Evolutionary conservation across 2,113 vertebrate species (phyloP).

Genomic region (Galeopterus variegatus): DNA sequence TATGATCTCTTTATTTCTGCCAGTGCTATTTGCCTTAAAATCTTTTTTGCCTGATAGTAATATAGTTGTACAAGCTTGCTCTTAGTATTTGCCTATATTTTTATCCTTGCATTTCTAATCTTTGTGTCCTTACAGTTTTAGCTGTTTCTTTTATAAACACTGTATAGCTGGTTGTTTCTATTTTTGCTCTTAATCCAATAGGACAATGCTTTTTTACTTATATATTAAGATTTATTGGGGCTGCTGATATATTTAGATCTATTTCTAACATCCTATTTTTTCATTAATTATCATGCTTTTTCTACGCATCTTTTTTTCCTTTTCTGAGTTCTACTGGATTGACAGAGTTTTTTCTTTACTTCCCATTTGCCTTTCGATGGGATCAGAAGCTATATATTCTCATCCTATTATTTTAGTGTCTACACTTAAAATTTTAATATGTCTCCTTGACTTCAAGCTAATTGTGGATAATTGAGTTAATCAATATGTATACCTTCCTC

Average conservation of each 20-base stretch:
- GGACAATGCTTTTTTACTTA: background rate
- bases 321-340: background rate
- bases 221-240: background rate
- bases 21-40: background rate
- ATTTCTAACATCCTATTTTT: background rate
- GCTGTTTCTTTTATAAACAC: background rate
- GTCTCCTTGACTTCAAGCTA: background rate
- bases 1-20: slow-evolving; percentile 11
- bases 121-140: background rate
- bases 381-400: background rate
- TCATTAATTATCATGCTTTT: background rate
- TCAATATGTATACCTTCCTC: background rate
- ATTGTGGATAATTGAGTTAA: background rate
- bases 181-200: background rate
- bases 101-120: background rate
- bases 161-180: background rate
- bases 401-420: background rate
- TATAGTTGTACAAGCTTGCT: background rate
- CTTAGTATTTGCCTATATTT: background rate
- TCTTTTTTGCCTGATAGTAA: background rate
- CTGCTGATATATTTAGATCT: background rate
- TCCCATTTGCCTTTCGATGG: background rate
- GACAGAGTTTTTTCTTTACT: background rate
- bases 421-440: background rate
- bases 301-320: background rate